These are phyloP conservation scores for Brachionus manjavacas DNA, from an alignment of 1,140 invertebrate species.

Conservation along the genomic window DNA sequence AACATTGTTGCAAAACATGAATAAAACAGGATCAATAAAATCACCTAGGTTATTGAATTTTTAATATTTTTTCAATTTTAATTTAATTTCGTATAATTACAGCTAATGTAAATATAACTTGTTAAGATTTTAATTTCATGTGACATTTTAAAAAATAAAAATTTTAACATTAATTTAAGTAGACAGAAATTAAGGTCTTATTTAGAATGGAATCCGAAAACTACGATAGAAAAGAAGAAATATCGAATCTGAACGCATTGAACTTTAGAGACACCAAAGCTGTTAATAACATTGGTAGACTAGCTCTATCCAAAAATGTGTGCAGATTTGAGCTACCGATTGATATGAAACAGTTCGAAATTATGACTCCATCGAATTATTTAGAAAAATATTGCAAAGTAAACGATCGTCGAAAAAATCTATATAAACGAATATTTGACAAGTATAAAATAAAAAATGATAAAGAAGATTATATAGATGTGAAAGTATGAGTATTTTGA, in stretches of 20 bases:
- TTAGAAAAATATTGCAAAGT: slow-evolving; percentile 49
- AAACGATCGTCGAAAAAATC: slow-evolving; percentile 45
- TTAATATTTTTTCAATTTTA: background rate
- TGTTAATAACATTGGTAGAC: slow-evolving; percentile 43
- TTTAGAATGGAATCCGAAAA: slow-evolving; percentile 1
- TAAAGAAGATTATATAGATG: slow-evolving; percentile 44
- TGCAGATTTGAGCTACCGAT: slow-evolving; percentile 53
- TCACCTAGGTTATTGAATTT: slow-evolving; percentile 32
- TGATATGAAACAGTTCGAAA: slow-evolving; percentile 51
- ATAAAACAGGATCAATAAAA: slow-evolving; percentile 15
- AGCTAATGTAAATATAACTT: slow-evolving; percentile 4
- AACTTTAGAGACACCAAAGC: background rate
- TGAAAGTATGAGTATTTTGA: background rate
- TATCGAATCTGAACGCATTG: background rate
- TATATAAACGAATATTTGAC: slow-evolving; percentile 50
- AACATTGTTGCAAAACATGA: background rate
- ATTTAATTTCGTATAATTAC: background rate
- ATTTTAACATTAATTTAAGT: background rate
- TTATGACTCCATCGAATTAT: slow-evolving; percentile 49
- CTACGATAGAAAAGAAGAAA: background rate
- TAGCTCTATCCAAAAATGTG: slow-evolving; percentile 50
- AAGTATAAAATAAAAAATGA: slow-evolving; percentile 48
- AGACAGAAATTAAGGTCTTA: background rate
- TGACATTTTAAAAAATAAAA: background rate
- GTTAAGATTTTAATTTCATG: slow-evolving; percentile 3